Conservation (phyloP, 1,140 invertebrate genomes). For the Polypedilum vanderplanki region DNA sequence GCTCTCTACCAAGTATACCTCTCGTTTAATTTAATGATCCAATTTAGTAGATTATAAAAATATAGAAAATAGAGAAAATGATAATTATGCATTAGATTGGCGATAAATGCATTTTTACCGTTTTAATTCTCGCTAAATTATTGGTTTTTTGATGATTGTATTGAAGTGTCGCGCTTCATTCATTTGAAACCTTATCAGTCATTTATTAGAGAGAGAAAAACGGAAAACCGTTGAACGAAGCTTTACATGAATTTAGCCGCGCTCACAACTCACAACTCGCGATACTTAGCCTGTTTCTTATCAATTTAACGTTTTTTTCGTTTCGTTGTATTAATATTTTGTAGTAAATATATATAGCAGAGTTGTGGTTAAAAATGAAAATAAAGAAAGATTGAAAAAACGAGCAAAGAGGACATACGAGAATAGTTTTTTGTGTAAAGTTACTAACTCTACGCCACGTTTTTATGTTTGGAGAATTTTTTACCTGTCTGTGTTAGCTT, state of each 20-base stretch:
- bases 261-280: not conserved
- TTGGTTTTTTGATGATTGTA: slow-evolving; percentile 4
- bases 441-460: not conserved
- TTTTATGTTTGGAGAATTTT: not conserved
- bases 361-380: not conserved
- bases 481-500: slow-evolving; percentile 17
- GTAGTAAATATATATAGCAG: not conserved
- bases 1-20: not conserved
- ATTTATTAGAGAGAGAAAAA: not conserved
- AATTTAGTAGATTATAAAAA: slow-evolving; percentile 4
- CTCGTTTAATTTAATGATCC: not conserved
- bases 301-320: not conserved
- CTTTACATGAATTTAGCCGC: not conserved
- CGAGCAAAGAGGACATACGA: not conserved
- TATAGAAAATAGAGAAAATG: not conserved
- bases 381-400: not conserved
- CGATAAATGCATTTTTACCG: not conserved
- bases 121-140: not conserved
- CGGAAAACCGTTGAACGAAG: not conserved
- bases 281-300: not conserved
- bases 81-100: slow-evolving; percentile 3
- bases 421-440: not conserved
- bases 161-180: not conserved
- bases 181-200: not conserved
- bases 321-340: not conserved